Percentiles rank a stretch among this genome's conserved stretches.
Conservation (phyloP, 2,888 invertebrate genomes). For the Drosophila siamana region DNA sequence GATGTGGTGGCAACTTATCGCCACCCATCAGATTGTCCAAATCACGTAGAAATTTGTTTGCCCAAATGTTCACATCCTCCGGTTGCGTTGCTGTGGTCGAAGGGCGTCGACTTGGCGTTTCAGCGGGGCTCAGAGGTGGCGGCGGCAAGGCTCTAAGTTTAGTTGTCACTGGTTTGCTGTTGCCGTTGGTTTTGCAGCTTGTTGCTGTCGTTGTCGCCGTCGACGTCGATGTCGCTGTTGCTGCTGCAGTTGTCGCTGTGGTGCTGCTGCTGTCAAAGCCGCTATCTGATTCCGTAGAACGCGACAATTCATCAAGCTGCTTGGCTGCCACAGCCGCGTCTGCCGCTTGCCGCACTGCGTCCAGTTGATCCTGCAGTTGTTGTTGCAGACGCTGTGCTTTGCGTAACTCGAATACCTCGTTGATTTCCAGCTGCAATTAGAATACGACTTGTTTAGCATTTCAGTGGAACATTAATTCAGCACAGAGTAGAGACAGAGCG, state of each 20-base stretch:
- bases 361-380: constrained; percentile 55
- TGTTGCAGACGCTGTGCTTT: constrained; percentile 79
- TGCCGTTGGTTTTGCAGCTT: constrained; percentile 33
- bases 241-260: constrained; percentile 39
- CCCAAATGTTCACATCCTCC: constrained; percentile 85
- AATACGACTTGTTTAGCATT: constrained; percentile 50
- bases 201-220: constrained; percentile 44
- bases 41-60: constrained; percentile 85
- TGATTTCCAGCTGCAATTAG: constrained; percentile 84
- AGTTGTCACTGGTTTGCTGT: constrained; percentile 72
- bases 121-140: constrained; percentile 56
- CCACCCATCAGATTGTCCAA: constrained; percentile 85
- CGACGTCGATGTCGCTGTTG: too few relatives aligned
- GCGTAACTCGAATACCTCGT: constrained; percentile 85
- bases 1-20: constrained; percentile 77
- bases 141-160: constrained; percentile 78
- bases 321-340: constrained; percentile 40
- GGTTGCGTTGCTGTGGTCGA: constrained; percentile 29
- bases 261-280: constrained; percentile 79
- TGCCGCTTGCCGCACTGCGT: constrained; percentile 51
- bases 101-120: constrained; percentile 16
- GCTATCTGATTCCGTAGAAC: constrained; percentile 83
- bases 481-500: not conserved
- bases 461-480: constrained; percentile 54
- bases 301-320: constrained; percentile 83